Percentiles rank a stretch among this genome's conserved stretches.
These are phyloP conservation scores for Keiferia lycopersicella DNA, from an alignment of 2,888 invertebrate species.

Conservation along the genomic window DNA sequence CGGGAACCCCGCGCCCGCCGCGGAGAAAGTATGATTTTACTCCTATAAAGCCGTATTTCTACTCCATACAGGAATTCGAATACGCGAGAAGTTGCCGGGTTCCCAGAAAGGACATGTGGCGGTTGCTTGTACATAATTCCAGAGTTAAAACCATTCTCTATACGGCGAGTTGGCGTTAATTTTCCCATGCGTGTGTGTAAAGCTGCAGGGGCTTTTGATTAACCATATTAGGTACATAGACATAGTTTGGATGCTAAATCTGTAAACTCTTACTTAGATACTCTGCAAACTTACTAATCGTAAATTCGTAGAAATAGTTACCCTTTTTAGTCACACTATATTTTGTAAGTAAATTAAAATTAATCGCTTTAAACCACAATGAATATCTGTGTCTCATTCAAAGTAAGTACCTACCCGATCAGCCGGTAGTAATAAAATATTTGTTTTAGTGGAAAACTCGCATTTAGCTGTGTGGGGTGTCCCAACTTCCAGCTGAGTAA, in stretches of 20 bases:
- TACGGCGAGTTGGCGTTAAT: constrained; percentile 59
- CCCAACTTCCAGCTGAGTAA: constrained; percentile 75
- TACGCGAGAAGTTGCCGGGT: constrained; percentile 74
- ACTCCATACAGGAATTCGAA: constrained; percentile 81
- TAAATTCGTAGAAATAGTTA: not conserved
- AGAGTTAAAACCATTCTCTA: constrained; percentile 76
- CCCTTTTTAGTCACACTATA: not conserved
- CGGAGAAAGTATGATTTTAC: constrained; percentile 81
- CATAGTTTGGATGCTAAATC: too few relatives aligned
- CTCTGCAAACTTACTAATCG: not conserved
- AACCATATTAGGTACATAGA: not conserved
- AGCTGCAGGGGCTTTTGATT: not conserved
- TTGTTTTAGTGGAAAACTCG: constrained; percentile 70
- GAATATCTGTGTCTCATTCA: not conserved
- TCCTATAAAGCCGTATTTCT: constrained; percentile 82
- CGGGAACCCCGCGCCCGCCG: constrained; percentile 66
- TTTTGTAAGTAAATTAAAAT: not conserved
- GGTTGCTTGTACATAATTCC: constrained; percentile 73
- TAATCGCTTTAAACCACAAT: not conserved
- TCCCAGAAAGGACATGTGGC: constrained; percentile 75
- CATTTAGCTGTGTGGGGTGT: constrained; percentile 59
- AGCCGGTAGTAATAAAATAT: constrained; percentile 39
- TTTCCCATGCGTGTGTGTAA: constrained; percentile 39
- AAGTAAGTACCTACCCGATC: not conserved
- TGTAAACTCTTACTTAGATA: too few relatives aligned